Evolutionary conservation across 2,888 invertebrate species (phyloP), one percentile per base, ranked within the genome.

Genomic region (Leptopilina drosophilae): DNA sequence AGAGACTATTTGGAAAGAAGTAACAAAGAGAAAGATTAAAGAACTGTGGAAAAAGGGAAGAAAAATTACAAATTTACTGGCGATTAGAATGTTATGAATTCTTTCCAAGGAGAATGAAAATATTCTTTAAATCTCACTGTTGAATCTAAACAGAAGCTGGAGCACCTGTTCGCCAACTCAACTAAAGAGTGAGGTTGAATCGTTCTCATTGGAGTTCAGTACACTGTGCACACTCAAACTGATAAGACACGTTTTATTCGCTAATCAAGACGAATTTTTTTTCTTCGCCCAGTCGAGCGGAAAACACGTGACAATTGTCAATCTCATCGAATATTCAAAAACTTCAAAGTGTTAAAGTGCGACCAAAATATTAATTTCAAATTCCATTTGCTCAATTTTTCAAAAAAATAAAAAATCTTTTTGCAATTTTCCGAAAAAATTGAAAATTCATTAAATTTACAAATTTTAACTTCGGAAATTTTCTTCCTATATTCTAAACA

Each of bases 221-320:
- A 88, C 87, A 87, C 87, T 87, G 88, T 85, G 87, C 85, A 88
- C 89, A 86, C 84, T 89, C 89, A 87, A 85, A 86, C 87, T 89
- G 89, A 89, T 89, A 89, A 89, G 86, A 89, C 33, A 33, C 87
- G 87, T 85, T 83, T 67, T 80, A 85, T 85, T 85, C 85, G 56
- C 11, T 87, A 89, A 89, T 88, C 86, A 88, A 75, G 11, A 49
- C 20, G 64, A 66, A 46, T 62, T 64, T 69, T 59, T 7, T 46
- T 8, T n/a, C n/a, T 65, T 65, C 33, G 20, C 42, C 15, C 53
- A 49, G 53, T 14, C 26, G 9, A 11, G 33, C 33, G 5, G 33
- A 9, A 9, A 15, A 77, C 20, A 65, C 11, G 26, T 64, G 46
- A 53, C 53, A 67, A 26, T 69, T 33, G 14, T 26, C 53, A 12